Evolutionary conservation across 1,140 invertebrate species (phyloP).

Genomic region (Euura lappo): DNA sequence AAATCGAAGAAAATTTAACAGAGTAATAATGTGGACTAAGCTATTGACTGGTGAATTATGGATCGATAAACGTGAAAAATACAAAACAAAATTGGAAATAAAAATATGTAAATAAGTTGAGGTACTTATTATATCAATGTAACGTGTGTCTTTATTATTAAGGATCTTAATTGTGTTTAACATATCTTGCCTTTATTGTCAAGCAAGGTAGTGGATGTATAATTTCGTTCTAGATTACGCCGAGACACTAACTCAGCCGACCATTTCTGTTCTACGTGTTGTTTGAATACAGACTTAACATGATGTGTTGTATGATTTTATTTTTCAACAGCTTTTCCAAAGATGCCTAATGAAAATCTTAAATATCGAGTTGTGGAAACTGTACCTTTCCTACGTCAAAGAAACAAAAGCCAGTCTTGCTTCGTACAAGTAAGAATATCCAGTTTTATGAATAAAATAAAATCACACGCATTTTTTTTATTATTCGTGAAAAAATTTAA

Average conservation of each 20-base stretch:
- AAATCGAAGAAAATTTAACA: conserved; percentile 16
- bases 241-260: not conserved
- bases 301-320: conserved; percentile 24
- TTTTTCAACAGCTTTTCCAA: conserved; percentile 87
- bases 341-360: conserved; percentile 97
- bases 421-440: conserved; percentile 87
- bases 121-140: too few species aligned
- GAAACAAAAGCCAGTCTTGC: conserved; percentile 94
- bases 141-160: too few species aligned
- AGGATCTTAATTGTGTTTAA: conserved; percentile 26
- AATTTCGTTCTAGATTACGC: not conserved
- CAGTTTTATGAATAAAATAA: not conserved
- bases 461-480: not conserved
- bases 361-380: conserved; percentile 98
- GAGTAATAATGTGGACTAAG: too few species aligned
- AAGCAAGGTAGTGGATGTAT: conserved; percentile 46
- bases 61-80: too few species aligned
- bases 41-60: too few species aligned
- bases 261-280: too few species aligned
- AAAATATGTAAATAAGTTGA: not conserved
- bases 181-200: conserved; percentile 51
- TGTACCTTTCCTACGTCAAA: conserved; percentile 97
- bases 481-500: not conserved
- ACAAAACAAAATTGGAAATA: conserved; percentile 22
- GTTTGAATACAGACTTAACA: not conserved